phyloP scores from a whole-genome alignment of 2,888 invertebrate species.

The Norana najaformis region DNA sequence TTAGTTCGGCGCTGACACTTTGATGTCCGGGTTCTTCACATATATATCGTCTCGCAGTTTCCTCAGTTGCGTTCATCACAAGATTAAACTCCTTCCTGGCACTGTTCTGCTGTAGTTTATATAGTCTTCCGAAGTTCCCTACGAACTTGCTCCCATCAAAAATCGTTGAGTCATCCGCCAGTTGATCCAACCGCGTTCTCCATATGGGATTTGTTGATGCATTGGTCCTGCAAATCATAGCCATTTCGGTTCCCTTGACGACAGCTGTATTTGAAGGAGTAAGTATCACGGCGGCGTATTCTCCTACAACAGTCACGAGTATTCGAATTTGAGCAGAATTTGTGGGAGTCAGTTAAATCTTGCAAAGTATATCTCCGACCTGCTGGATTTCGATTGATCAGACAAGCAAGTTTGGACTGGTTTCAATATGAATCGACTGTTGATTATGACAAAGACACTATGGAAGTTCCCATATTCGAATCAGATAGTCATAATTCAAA shows the following conservation, averaged over 20 bases:
- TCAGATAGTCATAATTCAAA: too few relatives aligned
- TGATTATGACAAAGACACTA: too few relatives aligned
- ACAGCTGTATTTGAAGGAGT: background rate
- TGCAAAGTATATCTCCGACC: too few relatives aligned
- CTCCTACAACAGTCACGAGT: background rate
- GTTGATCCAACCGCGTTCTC: background rate
- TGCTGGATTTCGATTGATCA: too few relatives aligned
- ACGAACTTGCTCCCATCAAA: background rate
- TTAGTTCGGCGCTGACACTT: background rate
- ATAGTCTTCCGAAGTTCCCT: background rate
- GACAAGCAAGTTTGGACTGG: too few relatives aligned
- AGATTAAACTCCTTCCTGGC: background rate
- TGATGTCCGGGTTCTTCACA: background rate
- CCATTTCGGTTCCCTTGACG: background rate
- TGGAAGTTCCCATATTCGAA: too few relatives aligned
- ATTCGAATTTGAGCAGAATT: background rate
- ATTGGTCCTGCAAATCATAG: background rate
- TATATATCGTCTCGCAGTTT: background rate
- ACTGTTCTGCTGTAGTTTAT: too few relatives aligned
- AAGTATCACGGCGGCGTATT: background rate
- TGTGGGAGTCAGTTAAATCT: too few relatives aligned
- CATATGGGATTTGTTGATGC: background rate
- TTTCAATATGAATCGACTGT: too few relatives aligned
- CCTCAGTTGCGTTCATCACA: background rate
- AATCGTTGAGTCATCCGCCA: background rate